Evolutionary conservation across 2,797 vertebrate species (phyloP), one percentile per base, ranked within the genome.

Genomic region (Hybognathus amarus): DNA sequence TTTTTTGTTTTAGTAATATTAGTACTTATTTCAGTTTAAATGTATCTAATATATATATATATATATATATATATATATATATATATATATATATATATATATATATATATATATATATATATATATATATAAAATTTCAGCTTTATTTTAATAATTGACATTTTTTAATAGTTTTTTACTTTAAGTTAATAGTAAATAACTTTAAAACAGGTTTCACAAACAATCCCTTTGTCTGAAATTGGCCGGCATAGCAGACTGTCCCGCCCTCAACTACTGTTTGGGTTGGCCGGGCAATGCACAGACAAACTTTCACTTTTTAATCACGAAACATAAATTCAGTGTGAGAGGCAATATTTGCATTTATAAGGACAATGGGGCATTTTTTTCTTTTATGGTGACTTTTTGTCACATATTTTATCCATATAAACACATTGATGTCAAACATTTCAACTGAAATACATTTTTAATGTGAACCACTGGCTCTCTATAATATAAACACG

Each of bases 141-240:
- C 13, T 45, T 27, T 70, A 47, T 17, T 69, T 69, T 2, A 69
- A 24, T 45, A 13, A 42, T 10, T 45, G 1, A 69, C 8, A 15
- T 42, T 11, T 69, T 68, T 24, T 15, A 24, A 69, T 69, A 69
- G 67, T n/a, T 69, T 69, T 69, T 69, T 45, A 42, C 5, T 69
- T 69, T 24, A 40, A 42, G 38, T 68, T 40, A 68, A 68, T 9
- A n/a, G 12, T n/a, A n/a, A 68, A 64, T 64, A 9, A 38, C 0
- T 0, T 36, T 36, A 5, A 36, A 36, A 36, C 36, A 36, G 36
- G 18, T 66, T 70, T 70, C 17, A 27, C 68, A 70, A 70, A 70
- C 42, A 70, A 24, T 69, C 38, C 6, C 54, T 38, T 69, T 30
- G n/a, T 70, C 42, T 70, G 24, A 24, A 42, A 70, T 17, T 47